These are phyloP conservation scores for Megaleporinus macrocephalus DNA, from an alignment of 2,113 vertebrate species.

Conservation along the genomic window DNA sequence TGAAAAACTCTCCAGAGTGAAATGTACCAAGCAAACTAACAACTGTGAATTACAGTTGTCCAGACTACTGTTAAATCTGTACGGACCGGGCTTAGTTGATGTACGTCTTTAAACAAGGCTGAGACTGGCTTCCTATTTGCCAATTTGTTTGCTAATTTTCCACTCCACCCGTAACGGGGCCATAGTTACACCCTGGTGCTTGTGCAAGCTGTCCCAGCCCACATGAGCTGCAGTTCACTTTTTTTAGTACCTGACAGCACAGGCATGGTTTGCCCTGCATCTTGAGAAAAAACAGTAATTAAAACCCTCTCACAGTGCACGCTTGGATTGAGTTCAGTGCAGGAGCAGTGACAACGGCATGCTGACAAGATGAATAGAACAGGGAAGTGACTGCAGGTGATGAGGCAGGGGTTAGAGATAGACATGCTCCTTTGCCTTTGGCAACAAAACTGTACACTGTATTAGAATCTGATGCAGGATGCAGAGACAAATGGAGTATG, in stretches of 20 bases:
- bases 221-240: slow-evolving; percentile 77
- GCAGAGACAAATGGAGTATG: slow-evolving; percentile 9
- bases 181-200: too few relatives aligned
- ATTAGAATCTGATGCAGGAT: neutral
- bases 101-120: too few relatives aligned
- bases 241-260: slow-evolving; percentile 73
- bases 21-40: too few relatives aligned
- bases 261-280: slow-evolving; percentile 53
- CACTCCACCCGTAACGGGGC: too few relatives aligned
- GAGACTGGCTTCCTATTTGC: too few relatives aligned
- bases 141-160: too few relatives aligned
- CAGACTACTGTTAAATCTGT: too few relatives aligned
- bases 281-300: slow-evolving; percentile 71
- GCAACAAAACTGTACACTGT: slow-evolving; percentile 57
- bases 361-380: slow-evolving; percentile 74
- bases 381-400: slow-evolving; percentile 66
- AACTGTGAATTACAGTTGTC: too few relatives aligned
- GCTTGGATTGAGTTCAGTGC: slow-evolving; percentile 71
- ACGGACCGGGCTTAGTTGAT: too few relatives aligned
- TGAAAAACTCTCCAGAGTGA: too few relatives aligned
- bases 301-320: slow-evolving; percentile 70
- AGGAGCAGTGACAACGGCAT: slow-evolving; percentile 58
- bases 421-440: slow-evolving; percentile 49
- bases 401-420: slow-evolving; percentile 44
- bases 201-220: neutral